Base-by-base conservation (phyloP, 2,797 vertebrate species). In the Babyrousa celebensis region DNA sequence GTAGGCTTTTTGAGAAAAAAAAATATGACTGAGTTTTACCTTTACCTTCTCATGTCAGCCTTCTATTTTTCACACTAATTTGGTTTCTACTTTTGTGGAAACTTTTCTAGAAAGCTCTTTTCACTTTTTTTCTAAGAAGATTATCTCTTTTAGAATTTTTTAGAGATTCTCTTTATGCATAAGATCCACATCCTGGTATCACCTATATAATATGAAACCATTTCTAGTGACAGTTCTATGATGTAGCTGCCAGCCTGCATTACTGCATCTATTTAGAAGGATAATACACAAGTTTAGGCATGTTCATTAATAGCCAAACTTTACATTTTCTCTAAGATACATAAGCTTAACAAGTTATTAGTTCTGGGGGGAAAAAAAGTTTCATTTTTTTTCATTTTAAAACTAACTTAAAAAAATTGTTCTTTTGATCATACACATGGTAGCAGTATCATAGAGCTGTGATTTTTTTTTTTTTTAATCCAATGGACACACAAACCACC, bases 91-190 rank as follows among this genome's bases (percentile, higher is more conserved):
- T 16, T 65, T 85, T 29, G 23, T 48, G 58, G 20, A 85, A 65
- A 36, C 8, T 36, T 95, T 83, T 12, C 16, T n/a, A 48, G 56
- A 93, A 86, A 91, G 67, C 60, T 94, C 4, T 79, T 80, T 70
- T 89, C 23, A 80, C 20, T 58, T 79, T 83, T 74, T 65, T 52
- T 17, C 20, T 11, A 78, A 71, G 18, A 78, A 63, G 6, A 80
- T 1, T 80, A 80, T 79, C 36, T 27, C 1, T 85, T 63, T 91
- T 40, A 12, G 32, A n/a, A 1, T 27, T 70, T 25, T 62, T 65
- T 56, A 68, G 36, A 93, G 32, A 36, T 15, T 25, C 6, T 74
- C n/a, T 48, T 77, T 20, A 48, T 52, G 43, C 63, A 71, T 62
- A 85, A 17, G 1, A 5, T 4, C 23, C 18, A 48, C 4, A 68